Evolutionary conservation across 2,888 invertebrate genomes (phyloP), one percentile per base, ranked within the genome.

Genomic region (Platynereis dumerilii): DNA sequence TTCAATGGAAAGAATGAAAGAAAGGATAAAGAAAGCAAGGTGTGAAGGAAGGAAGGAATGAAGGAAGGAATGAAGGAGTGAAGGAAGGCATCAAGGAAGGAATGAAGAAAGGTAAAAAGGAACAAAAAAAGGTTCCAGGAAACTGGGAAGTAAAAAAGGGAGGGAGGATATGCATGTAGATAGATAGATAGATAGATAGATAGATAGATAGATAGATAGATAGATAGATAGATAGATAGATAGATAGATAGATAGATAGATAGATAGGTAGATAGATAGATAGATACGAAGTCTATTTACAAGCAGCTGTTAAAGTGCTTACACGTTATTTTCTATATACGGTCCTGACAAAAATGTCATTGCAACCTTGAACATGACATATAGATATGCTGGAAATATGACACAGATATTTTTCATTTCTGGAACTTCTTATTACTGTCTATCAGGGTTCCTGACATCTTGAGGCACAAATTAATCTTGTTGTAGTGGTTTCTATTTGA

Each of bases 161-260:
- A 58, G 26, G 34, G 42, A 58, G n/a, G 26, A 58, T 58, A 58
- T 39, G 34, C 34, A 58, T 58, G 29, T 58, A 58, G 26, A 58
- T 58, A 58, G 26, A 58, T 58, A 58, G 27, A 58, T 58, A 58
- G 27, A 58, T 58, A 58, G 42, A 39, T 58, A 58, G 27, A 39
- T 58, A 34, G 34, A 12, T 34, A 34, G 34, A 12, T 34, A 34
- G 34, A 12, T 1, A 58, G 27, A n/a, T 58, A 58, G 27, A 39
- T 58, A 58, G 27, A 39, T 58, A 58, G n/a, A 58, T 39, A 58
- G 27, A 39, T 58, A 58, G 27, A 58, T 58, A 58, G 27, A 58
- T 58, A 39, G 22, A 58, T 39, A 58, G 27, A 39, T 39, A 39
- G n/a, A 58, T 34, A 24, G 29, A 24, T 27, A 22, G 34, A 34